Evolutionary conservation across 2,113 vertebrate genomes (phyloP).

Genomic region (Hystrix cristata): DNA sequence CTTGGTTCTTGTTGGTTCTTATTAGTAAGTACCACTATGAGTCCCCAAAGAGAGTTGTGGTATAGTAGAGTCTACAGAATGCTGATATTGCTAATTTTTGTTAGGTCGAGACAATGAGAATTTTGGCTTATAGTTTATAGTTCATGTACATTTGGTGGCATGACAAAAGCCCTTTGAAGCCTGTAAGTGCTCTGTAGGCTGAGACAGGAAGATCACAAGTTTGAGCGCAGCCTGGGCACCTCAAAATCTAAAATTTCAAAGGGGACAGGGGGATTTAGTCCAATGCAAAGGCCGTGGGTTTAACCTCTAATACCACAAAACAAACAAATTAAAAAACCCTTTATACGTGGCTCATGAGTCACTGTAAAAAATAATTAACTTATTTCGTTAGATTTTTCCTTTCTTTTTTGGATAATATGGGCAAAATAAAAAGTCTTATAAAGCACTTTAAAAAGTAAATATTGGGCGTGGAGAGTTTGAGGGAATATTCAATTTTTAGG

Average conservation of each 20-base stretch:
- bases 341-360: background rate
- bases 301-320: background rate
- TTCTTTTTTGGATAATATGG: background rate
- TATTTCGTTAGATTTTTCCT: background rate
- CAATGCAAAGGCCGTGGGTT: background rate
- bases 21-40: background rate
- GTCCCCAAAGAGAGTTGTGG: background rate
- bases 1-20: background rate
- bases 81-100: background rate
- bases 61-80: background rate
- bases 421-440: background rate
- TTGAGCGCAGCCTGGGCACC: no score
- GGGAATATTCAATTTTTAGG: background rate
- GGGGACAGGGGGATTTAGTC: background rate
- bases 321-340: background rate
- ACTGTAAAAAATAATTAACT: background rate
- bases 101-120: constrained; percentile 27
- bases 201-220: background rate
- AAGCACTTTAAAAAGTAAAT: background rate
- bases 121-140: background rate
- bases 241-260: background rate
- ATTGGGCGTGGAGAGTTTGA: background rate
- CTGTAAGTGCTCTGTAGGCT: background rate
- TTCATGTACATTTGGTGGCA: background rate
- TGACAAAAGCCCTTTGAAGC: background rate